Evolutionary conservation across 2,113 vertebrate species (phyloP).

Genomic region (Prinia subflava): DNA sequence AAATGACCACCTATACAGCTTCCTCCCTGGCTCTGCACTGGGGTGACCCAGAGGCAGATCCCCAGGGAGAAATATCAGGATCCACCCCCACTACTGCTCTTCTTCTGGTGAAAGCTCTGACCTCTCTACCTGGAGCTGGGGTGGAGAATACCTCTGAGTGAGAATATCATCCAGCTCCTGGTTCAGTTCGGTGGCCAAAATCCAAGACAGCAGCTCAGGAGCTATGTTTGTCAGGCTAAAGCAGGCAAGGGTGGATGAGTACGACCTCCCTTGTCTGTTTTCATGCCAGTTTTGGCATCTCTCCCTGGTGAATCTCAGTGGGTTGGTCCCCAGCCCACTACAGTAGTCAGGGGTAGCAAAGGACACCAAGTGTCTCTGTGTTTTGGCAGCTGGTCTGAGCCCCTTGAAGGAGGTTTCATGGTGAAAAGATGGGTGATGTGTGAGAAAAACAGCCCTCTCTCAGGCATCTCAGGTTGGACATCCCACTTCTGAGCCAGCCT

Average conservation of each 20-base stretch:
- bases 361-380: neutral
- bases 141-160: neutral
- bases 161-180: neutral
- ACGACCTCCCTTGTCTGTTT: neutral
- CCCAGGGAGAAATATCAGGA: neutral
- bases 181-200: neutral
- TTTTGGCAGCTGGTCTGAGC: neutral
- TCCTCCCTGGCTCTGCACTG: neutral
- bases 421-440: neutral
- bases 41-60: neutral
- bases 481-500: neutral
- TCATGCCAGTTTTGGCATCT: neutral
- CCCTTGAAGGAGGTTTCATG: neutral
- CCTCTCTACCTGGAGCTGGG: neutral
- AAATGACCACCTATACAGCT: neutral
- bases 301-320: neutral
- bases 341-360: neutral
- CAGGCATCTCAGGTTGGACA: neutral
- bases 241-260: neutral
- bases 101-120: neutral
- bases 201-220: neutral
- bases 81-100: neutral
- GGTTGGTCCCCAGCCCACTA: neutral
- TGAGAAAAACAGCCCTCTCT: neutral
- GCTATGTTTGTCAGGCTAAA: neutral